Evolutionary conservation across 2,888 invertebrate genomes (phyloP), one percentile per base, ranked within the genome.

Genomic region (Amorpha juglandis): DNA sequence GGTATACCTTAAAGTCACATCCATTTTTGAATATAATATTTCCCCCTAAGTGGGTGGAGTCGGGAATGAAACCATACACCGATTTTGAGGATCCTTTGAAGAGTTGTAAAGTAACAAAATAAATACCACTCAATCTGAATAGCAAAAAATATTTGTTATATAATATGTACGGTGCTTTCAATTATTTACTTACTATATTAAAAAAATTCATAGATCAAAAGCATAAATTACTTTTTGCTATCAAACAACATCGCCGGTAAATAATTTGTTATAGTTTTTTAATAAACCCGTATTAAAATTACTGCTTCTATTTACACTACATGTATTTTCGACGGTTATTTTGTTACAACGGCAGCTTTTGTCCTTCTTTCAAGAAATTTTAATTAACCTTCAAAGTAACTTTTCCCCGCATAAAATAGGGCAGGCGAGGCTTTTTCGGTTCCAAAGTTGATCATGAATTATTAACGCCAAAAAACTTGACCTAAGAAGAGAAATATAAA

Each of bases 331-430:
- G 27, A 27, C 38, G 38, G 35, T 38, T 55, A 8, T 42, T 42
- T 42, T 21, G 8, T 27, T 55, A n/a, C 38, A 1, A 19, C 16
- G 11, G 38, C 19, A 11, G n/a, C 42, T 19, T 58, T 58, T 58
- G 58, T 58, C 51, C 48, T 16, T 16, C 19, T 58, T 38, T 19
- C 42, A 58, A 58, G 58, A 58, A 42, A 42, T 58, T 42, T 42
- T 58, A 58, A 58, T 58, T 58, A 58, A 58, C 38, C 55, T 38
- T 58, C 38, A 38, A 58, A 38, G 55, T 38, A 38, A 58, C 58
- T 58, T 27, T 58, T 19, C 19, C 19, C 19, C 58, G 11, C 16
- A 58, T n/a, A 38, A 55, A 58, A 42, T 12, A 19, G 42, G 58
- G 58, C 58, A 58, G 19, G 16, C 27, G 14, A 58, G 19, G 11